Evolutionary conservation across 2,113 vertebrate species (phyloP).

Genomic region (Orcinus orca): DNA sequence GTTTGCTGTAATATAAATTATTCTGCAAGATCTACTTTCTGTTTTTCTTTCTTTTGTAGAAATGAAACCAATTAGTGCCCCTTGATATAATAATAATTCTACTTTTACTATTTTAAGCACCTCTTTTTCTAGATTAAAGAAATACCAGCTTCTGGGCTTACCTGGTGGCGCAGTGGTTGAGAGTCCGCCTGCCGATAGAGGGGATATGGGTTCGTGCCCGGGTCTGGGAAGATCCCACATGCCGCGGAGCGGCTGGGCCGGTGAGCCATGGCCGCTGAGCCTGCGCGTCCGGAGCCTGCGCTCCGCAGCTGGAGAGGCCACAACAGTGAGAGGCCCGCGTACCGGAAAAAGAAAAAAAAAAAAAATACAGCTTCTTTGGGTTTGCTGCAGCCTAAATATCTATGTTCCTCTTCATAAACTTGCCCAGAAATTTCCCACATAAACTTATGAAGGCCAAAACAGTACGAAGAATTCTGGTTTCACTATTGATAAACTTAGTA

Average conservation of each 20-base stretch:
- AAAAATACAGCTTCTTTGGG: background rate
- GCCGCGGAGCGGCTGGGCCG: too few relatives aligned
- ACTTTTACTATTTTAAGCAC: background rate
- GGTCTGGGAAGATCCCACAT: too few relatives aligned
- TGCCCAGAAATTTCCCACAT: background rate
- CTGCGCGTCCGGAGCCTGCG: too few relatives aligned
- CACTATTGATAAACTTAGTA: background rate
- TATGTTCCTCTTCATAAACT: background rate
- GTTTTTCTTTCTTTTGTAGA: background rate
- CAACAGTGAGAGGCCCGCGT: too few relatives aligned
- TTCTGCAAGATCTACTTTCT: background rate
- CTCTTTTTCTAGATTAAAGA: conserved; percentile 3
- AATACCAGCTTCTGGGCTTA: background rate
- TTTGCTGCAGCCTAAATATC: background rate
- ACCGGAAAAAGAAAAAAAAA: too few relatives aligned
- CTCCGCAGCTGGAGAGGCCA: too few relatives aligned
- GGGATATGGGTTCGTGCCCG: too few relatives aligned
- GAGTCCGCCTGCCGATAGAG: too few relatives aligned
- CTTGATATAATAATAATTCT: conserved; percentile 15
- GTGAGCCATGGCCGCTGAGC: too few relatives aligned
- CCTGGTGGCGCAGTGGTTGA: too few relatives aligned
- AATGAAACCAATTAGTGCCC: background rate
- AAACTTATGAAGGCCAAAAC: background rate
- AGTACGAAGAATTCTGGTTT: background rate
- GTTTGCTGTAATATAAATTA: background rate